phyloP scores from a whole-genome alignment of 2,797 vertebrate genomes.

The Cyclura pinguis region DNA sequence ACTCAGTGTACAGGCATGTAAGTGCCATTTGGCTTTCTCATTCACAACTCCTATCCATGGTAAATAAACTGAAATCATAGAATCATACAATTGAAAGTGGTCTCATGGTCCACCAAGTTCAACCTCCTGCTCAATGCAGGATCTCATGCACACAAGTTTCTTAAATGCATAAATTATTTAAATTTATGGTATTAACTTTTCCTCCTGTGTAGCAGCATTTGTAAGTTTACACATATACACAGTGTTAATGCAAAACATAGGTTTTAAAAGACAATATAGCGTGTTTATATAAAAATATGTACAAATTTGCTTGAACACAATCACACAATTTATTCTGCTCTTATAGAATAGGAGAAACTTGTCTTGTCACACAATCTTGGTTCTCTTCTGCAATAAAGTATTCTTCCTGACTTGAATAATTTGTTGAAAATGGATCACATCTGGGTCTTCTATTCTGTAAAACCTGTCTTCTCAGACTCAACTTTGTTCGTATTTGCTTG shows the following conservation, averaged over 20 bases:
- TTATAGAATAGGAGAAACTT: background rate
- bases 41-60: background rate
- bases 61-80: background rate
- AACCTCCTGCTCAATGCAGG: too few species aligned
- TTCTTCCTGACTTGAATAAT: background rate
- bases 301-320: background rate
- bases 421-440: background rate
- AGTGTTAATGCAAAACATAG: background rate
- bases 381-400: background rate
- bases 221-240: too few species aligned
- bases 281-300: background rate
- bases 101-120: too few species aligned
- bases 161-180: background rate
- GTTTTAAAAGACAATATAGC: background rate
- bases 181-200: background rate
- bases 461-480: slow-evolving; percentile 37
- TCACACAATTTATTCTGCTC: background rate
- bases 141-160: too few species aligned
- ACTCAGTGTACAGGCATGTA: background rate
- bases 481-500: slow-evolving; percentile 20
- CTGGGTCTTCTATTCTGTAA: slow-evolving; percentile 33
- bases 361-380: background rate
- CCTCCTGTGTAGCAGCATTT: background rate
- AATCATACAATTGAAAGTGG: too few species aligned
- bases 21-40: background rate